Percentiles rank a stretch among this genome's conserved stretches.
Evolutionary conservation across 2,113 vertebrate species (phyloP).

Genomic region (Corapipo altera): DNA sequence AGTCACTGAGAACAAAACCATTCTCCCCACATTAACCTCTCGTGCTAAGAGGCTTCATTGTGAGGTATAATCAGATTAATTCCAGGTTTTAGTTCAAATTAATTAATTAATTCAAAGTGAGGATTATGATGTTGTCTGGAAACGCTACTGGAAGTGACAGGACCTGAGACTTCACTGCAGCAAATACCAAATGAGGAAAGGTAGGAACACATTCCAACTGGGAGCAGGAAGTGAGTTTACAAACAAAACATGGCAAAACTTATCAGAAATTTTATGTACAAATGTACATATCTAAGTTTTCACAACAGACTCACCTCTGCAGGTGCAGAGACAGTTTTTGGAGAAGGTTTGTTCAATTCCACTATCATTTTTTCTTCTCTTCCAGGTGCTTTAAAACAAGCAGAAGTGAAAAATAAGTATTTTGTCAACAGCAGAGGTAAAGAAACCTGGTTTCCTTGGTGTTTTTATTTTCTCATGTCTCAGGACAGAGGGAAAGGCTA

Average conservation of each 20-base stretch:
- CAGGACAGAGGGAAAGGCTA: not conserved
- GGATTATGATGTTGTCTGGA: not conserved
- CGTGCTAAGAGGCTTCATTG: not conserved
- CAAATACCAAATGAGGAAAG: rapidly evolving
- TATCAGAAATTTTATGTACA: not conserved
- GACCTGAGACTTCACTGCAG: not conserved
- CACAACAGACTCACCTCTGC: constrained; percentile 58
- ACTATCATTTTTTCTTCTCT: constrained; percentile 69
- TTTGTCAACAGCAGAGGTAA: not conserved
- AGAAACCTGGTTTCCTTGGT: not conserved
- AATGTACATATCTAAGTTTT: rapidly evolving
- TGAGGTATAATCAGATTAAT: not conserved
- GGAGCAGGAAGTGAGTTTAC: not conserved
- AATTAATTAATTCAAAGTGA: too few species aligned
- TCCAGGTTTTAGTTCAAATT: not conserved
- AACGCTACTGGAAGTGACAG: not conserved
- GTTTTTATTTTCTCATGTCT: not conserved
- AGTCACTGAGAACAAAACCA: not conserved
- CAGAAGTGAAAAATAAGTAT: not conserved
- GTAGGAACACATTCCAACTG: not conserved
- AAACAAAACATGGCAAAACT: rapidly evolving
- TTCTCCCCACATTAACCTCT: not conserved
- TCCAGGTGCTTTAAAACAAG: constrained; percentile 45
- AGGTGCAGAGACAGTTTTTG: not conserved
- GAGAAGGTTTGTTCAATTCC: constrained; percentile 53